These are phyloP conservation scores for Alsophila aescularia DNA, from an alignment of 2,888 invertebrate species.

Conservation along the genomic window DNA sequence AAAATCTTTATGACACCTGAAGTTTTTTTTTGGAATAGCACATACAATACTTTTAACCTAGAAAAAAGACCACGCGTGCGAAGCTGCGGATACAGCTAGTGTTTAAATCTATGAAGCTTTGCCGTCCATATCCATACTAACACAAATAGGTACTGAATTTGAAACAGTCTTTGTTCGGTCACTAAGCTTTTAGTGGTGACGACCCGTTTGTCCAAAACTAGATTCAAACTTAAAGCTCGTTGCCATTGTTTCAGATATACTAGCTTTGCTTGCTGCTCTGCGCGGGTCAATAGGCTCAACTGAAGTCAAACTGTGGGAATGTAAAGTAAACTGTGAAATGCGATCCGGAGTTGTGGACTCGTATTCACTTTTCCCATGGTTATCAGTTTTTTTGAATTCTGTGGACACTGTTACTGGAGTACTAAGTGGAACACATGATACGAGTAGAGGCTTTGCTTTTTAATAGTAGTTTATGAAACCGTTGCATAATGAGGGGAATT, in stretches of 20 bases:
- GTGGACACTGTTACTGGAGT: no score
- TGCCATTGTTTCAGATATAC: conserved; percentile 17
- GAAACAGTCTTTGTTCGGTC: conserved; percentile 14
- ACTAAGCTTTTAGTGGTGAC: conserved; percentile 27
- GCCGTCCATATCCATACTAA: neutral
- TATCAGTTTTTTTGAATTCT: neutral
- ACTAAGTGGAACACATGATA: no score
- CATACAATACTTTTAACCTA: no score
- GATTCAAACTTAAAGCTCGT: conserved; percentile 20
- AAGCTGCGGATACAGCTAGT: no score
- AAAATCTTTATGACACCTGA: no score
- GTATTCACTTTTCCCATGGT: conserved; percentile 13
- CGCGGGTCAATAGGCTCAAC: conserved; percentile 2
- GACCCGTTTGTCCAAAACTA: conserved; percentile 22
- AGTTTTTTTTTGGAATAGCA: no score
- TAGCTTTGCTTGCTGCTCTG: neutral
- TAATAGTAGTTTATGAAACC: no score
- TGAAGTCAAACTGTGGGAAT: conserved; percentile 25
- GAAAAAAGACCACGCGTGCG: no score
- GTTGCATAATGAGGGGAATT: no score
- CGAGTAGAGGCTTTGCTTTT: no score
- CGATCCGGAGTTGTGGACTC: neutral
- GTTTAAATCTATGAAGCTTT: no score
- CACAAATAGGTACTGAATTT: neutral
- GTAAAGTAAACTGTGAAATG: conserved; percentile 26